Percentiles rank a stretch among this genome's conserved stretches.
These are phyloP conservation scores for Entomobrya proxima DNA, from an alignment of 2,888 invertebrate species.

Conservation along the genomic window DNA sequence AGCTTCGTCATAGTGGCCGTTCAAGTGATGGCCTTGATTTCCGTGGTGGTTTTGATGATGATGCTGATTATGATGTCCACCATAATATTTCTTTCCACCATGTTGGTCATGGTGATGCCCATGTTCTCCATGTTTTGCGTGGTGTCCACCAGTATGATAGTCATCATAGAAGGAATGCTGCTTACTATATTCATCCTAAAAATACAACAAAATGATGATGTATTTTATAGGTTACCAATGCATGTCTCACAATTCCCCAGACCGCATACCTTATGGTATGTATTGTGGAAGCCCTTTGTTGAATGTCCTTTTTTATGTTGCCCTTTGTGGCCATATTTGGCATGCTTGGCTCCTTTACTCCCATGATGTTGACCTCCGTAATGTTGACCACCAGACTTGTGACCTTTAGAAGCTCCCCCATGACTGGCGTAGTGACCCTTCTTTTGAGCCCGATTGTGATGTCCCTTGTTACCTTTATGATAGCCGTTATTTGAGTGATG, in stretches of 20 bases:
- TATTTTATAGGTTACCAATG: not conserved
- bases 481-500: conserved; percentile 70
- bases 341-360: conserved; percentile 66
- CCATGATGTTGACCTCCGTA: conserved; percentile 72
- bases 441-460: conserved; percentile 72
- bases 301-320: conserved; percentile 72
- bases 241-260: too few species aligned
- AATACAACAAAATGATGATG: not conserved
- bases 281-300: conserved; percentile 74
- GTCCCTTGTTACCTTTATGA: conserved; percentile 70
- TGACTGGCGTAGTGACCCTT: conserved; percentile 71
- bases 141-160: conserved; percentile 70
- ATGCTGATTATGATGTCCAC: conserved; percentile 69
- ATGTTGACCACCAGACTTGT: conserved; percentile 72
- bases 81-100: conserved; percentile 72
- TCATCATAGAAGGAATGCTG: conserved; percentile 74
- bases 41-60: conserved; percentile 72
- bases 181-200: conserved; percentile 74
- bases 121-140: conserved; percentile 71
- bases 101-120: conserved; percentile 71
- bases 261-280: conserved; percentile 75
- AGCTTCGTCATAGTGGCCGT: conserved; percentile 70
- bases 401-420: conserved; percentile 72
- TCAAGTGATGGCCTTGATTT: conserved; percentile 66
- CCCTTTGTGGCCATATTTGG: conserved; percentile 73